These are phyloP conservation scores for Cantharis nigra DNA, from an alignment of 2,888 invertebrate genomes.

Conservation along the genomic window DNA sequence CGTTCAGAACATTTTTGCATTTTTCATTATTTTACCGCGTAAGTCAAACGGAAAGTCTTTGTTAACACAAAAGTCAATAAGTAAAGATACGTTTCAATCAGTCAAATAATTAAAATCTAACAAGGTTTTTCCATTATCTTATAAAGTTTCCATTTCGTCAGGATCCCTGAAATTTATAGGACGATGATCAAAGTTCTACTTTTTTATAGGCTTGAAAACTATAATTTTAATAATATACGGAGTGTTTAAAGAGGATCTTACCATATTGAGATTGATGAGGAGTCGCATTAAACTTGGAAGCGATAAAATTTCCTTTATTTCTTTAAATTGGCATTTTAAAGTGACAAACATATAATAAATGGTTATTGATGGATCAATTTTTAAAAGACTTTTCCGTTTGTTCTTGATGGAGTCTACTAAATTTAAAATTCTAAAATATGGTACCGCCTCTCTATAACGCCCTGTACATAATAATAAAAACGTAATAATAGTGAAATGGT, in stretches of 20 bases:
- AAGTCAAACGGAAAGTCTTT: background rate
- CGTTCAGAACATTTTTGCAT: background rate
- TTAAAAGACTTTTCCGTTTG: too few relatives aligned
- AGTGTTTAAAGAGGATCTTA: too few relatives aligned
- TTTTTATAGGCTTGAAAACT: background rate
- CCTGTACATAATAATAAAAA: background rate
- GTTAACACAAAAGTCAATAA: constrained; percentile 8
- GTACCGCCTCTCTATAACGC: too few relatives aligned
- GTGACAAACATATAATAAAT: too few relatives aligned
- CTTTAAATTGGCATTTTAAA: too few relatives aligned
- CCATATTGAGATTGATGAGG: too few relatives aligned
- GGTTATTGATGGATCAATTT: too few relatives aligned
- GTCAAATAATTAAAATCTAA: constrained; percentile 8
- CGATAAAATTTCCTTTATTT: too few relatives aligned
- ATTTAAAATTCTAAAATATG: too few relatives aligned
- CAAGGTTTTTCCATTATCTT: constrained; percentile 23
- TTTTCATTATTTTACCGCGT: background rate
- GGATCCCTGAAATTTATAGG: background rate
- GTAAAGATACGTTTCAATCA: constrained; percentile 13
- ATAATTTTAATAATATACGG: background rate
- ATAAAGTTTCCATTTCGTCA: constrained; percentile 1
- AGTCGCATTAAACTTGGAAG: too few relatives aligned
- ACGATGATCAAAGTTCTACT: background rate
- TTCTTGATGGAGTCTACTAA: too few relatives aligned
- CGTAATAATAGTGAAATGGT: background rate